Percentiles rank a stretch among this genome's conserved stretches.
Conservation (phyloP, 2,888 invertebrate species). For the Halocaridina rubra region DNA sequence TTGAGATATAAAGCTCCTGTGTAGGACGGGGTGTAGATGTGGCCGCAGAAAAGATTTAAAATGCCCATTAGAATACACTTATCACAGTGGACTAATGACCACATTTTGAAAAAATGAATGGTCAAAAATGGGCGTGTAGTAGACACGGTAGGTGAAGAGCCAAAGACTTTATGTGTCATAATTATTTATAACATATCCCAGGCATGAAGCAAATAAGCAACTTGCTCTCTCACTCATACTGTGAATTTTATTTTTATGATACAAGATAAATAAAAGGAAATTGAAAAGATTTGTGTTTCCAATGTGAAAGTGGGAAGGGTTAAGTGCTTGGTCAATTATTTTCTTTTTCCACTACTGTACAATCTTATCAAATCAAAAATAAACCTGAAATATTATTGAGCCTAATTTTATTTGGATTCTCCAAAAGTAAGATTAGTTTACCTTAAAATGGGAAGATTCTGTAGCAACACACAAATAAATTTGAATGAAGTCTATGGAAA, state of each 20-base stretch:
- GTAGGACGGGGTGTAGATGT: conserved; percentile 48
- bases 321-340: neutral
- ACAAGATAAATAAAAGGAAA: neutral
- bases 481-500: too few relatives aligned
- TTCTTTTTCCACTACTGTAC: too few relatives aligned
- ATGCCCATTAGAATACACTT: conserved; percentile 58
- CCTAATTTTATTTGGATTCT: too few relatives aligned
- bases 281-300: neutral
- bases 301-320: neutral
- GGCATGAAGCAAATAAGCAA: neutral
- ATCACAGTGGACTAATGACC: conserved; percentile 43
- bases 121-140: conserved; percentile 48
- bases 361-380: too few relatives aligned
- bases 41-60: conserved; percentile 59
- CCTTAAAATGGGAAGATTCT: too few relatives aligned
- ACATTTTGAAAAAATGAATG: conserved; percentile 56
- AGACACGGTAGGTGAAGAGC: conserved; percentile 44
- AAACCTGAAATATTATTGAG: too few relatives aligned
- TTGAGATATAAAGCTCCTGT: conserved; percentile 59
- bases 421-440: too few relatives aligned
- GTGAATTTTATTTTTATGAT: neutral
- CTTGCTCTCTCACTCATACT: neutral
- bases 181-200: neutral
- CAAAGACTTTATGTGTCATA: conserved; percentile 25
- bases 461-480: too few relatives aligned